phyloP scores from a whole-genome alignment of 2,797 vertebrate genomes.

The Phalanger gymnotis region DNA sequence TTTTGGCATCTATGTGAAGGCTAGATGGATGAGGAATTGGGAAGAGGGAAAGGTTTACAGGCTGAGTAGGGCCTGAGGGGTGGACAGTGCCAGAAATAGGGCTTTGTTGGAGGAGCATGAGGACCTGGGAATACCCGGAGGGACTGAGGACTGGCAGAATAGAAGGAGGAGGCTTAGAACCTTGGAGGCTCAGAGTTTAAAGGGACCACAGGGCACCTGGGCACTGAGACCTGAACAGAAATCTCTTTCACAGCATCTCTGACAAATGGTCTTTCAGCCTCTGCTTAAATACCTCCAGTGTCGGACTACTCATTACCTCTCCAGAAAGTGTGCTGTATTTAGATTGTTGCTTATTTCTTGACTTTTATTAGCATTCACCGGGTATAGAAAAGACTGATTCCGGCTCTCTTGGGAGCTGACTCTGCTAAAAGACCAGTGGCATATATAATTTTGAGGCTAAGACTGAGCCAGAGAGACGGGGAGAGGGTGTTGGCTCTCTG shows the following conservation, averaged over 20 bases:
- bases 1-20: not conserved
- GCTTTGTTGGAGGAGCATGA: too few species aligned
- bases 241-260: not conserved
- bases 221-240: not conserved
- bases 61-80: not conserved
- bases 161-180: not conserved
- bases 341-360: not conserved
- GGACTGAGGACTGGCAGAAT: not conserved
- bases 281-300: not conserved
- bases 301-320: not conserved
- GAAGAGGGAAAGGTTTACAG: not conserved
- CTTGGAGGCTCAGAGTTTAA: not conserved
- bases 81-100: not conserved
- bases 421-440: not conserved
- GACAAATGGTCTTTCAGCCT: not conserved
- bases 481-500: not conserved
- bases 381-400: not conserved
- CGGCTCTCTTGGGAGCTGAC: not conserved
- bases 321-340: not conserved
- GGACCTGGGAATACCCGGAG: not conserved
- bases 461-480: not conserved
- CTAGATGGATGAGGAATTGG: not conserved
- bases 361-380: not conserved
- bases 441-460: not conserved
- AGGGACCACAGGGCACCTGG: not conserved